Base-by-base conservation (phyloP, 1,140 invertebrate species). In the Aricia agestis region DNA sequence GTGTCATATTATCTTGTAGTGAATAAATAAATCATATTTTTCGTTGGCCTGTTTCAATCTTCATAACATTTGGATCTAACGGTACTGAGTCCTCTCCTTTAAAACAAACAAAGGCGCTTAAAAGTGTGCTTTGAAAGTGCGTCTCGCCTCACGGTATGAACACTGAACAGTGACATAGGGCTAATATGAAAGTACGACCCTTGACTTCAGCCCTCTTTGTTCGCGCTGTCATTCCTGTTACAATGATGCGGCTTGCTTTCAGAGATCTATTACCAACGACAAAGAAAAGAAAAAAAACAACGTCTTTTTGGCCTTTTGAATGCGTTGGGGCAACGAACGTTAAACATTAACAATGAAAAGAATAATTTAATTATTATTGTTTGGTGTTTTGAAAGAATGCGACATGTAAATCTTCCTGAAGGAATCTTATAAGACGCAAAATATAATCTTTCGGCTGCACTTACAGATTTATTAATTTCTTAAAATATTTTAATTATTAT, bases 131-230 rank as follows among this genome's bases (percentile, higher is more conserved):
- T 52, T 52, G 45, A 52, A 52, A 52, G 45, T 52, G 45, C 45
- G 45, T 52, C 45, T 11, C 45, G 36, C 36, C 36, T 36, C 45
- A 15, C 9, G 45, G 45, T 15, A 52, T 52, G 45, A 52, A 52
- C 45, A 52, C 6, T 52, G 45, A 52, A 52, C 45, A 52, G 45
- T 52, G 45, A 52, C 45, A 52, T 11, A 52, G 45, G 45, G 45
- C 45, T 52, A 52, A 52, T 52, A 52, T 52, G 45, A 52, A 52
- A 52, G 45, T 52, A 52, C 45, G 45, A 52, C 45, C 45, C 45
- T 52, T 52, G 45, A 52, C 45, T 52, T 52, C 45, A 13, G 45
- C 45, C 45, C 45, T 52, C 45, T 52, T 52, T 52, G 45, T 52
- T 52, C 45, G 13, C 45, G 13, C 45, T 52, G 45, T 52, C 45